Evolutionary conservation across 2,888 invertebrate species (phyloP).

Genomic region (Phyto melanocephala): DNA sequence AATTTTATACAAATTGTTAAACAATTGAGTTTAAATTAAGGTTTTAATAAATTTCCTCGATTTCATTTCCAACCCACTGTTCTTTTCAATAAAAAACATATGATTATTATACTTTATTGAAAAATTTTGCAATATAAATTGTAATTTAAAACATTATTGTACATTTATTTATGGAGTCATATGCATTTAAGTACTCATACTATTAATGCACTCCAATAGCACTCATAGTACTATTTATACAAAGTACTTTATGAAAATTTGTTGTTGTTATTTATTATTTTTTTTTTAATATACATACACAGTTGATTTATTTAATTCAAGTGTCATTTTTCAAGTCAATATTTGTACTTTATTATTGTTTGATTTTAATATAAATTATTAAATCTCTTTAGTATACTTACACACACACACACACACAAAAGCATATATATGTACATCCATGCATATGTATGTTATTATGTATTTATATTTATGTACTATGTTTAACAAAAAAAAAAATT

Average conservation of each 20-base stretch:
- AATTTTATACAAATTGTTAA: too few relatives aligned
- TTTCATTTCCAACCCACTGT: background rate
- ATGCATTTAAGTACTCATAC: background rate
- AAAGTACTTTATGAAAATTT: background rate
- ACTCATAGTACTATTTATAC: background rate
- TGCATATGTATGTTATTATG: too few relatives aligned
- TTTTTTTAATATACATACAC: background rate
- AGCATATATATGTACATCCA: background rate
- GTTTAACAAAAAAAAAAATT: conserved; percentile 33
- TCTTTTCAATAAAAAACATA: background rate
- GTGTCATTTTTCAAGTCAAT: conserved; percentile 57
- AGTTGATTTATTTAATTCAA: conserved; percentile 48
- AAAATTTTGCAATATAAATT: conserved; percentile 1
- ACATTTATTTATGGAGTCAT: background rate
- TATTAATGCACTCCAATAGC: background rate
- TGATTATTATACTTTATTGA: background rate
- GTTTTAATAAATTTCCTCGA: too few relatives aligned
- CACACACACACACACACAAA: background rate
- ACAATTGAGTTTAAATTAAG: too few relatives aligned
- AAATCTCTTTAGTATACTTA: conserved; percentile 44
- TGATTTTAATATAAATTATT: conserved; percentile 58
- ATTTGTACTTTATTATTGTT: conserved; percentile 56
- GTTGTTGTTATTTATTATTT: too few relatives aligned
- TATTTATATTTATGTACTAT: too few relatives aligned
- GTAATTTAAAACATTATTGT: conserved; percentile 8